These are phyloP conservation scores for Anabas testudineus DNA, from an alignment of 2,797 vertebrate genomes.

Conservation along the genomic window DNA sequence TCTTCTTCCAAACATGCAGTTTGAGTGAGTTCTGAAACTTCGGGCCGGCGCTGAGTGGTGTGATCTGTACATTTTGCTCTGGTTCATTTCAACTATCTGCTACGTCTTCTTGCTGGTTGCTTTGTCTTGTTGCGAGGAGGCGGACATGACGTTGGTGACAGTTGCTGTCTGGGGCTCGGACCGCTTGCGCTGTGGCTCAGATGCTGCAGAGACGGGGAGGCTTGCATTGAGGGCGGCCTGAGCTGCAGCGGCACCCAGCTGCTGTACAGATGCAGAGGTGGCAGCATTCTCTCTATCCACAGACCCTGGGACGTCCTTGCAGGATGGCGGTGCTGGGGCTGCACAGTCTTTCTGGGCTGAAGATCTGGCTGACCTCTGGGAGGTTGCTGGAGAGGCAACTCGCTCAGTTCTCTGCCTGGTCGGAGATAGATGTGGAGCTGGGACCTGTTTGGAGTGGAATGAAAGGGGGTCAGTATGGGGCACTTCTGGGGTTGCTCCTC, in stretches of 20 bases:
- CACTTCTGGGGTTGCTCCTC: conserved; percentile 45
- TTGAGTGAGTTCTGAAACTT: conserved; percentile 58
- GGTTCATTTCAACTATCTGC: conserved; percentile 61
- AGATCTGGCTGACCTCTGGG: conserved; percentile 70
- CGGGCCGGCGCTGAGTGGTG: conserved; percentile 55
- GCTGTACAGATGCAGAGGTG: conserved; percentile 8
- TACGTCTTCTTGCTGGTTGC: conserved; percentile 89
- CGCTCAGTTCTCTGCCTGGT: conserved; percentile 72
- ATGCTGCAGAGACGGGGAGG: conserved; percentile 61
- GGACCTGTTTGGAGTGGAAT: conserved; percentile 55
- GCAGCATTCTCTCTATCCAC: conserved; percentile 61
- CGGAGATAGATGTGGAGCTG: conserved; percentile 46
- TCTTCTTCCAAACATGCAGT: conserved; percentile 70
- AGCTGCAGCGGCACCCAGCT: conserved; percentile 3
- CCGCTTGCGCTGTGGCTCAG: conserved; percentile 73
- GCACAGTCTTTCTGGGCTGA: conserved; percentile 68
- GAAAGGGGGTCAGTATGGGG: conserved; percentile 1
- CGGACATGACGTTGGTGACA: conserved; percentile 11
- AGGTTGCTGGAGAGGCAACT: conserved; percentile 24
- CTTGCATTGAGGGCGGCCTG: background rate
- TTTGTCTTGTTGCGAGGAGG: conserved; percentile 80
- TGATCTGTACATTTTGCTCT: conserved; percentile 26
- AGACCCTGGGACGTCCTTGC: conserved; percentile 51
- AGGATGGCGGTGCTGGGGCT: conserved; percentile 25
- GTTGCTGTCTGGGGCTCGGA: conserved; percentile 63